Conservation (phyloP, 2,113 vertebrate species). For the Hemiscyllium ocellatum region DNA sequence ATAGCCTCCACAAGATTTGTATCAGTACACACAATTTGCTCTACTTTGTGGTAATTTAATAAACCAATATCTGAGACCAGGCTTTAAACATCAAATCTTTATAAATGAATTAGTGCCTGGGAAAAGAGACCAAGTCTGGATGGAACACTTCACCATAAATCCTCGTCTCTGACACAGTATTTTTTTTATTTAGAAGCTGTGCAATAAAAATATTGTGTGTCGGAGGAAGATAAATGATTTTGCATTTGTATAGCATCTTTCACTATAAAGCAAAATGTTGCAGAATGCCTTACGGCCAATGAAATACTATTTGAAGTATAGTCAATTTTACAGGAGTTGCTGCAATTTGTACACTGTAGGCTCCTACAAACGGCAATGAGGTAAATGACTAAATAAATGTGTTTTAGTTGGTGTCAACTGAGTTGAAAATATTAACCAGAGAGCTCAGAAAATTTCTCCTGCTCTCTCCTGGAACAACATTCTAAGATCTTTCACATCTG, state of each 20-base stretch:
- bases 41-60: not conserved
- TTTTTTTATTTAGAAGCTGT: not conserved
- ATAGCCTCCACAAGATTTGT: not conserved
- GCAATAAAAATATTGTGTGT: not conserved
- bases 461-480: not conserved
- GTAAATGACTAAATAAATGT: not conserved
- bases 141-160: constrained; percentile 35
- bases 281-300: not conserved
- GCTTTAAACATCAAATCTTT: not conserved
- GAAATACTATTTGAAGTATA: not conserved
- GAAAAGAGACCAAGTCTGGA: not conserved
- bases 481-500: not conserved
- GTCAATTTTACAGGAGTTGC: not conserved
- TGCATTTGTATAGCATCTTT: not conserved
- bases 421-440: not conserved
- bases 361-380: not conserved
- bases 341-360: not conserved
- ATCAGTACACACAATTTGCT: not conserved
- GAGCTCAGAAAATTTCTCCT: not conserved
- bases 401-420: not conserved
- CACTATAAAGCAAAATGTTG: not conserved
- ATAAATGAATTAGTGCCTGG: not conserved
- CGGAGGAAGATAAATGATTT: not conserved
- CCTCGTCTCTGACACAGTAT: not conserved
- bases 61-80: not conserved